Evolutionary conservation across 2,888 invertebrate species (phyloP).

Genomic region (Idaea biselata): DNA sequence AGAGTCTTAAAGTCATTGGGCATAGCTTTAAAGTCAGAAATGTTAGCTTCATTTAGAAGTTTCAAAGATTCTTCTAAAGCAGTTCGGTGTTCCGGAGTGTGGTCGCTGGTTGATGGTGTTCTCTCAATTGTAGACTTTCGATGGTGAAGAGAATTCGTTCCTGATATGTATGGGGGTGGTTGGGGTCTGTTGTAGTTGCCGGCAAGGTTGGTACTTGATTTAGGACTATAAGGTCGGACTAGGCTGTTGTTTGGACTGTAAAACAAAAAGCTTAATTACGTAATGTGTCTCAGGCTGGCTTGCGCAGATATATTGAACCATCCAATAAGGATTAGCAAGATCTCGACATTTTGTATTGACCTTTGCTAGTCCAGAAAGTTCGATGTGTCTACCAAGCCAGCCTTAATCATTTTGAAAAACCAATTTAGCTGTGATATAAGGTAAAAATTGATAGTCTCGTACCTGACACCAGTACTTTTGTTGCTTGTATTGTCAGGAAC

Average conservation of each 20-base stretch:
- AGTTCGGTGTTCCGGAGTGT: slow-evolving; percentile 61
- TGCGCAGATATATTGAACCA: no score
- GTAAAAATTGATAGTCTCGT: no score
- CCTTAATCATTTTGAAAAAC: background rate
- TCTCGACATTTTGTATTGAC: no score
- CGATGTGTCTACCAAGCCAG: no score
- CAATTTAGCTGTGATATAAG: background rate
- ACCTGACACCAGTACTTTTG: slow-evolving; percentile 67
- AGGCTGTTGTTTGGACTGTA: slow-evolving; percentile 81
- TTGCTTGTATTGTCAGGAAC: slow-evolving; percentile 62
- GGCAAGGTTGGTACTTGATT: slow-evolving; percentile 63
- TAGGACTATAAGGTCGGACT: slow-evolving; percentile 74
- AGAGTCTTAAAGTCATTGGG: slow-evolving; percentile 46
- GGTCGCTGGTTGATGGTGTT: slow-evolving; percentile 47
- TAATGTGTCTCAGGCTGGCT: no score
- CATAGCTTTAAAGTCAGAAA: slow-evolving; percentile 31
- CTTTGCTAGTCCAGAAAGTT: no score
- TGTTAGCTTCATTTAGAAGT: slow-evolving; percentile 72
- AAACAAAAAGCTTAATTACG: slow-evolving; percentile 26
- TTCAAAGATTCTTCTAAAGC: slow-evolving; percentile 71
- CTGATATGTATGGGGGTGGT: slow-evolving; percentile 71
- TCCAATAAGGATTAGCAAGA: no score
- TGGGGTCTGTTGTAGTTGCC: slow-evolving; percentile 72
- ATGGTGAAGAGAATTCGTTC: slow-evolving; percentile 62
- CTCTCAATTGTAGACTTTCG: slow-evolving; percentile 52